These are phyloP conservation scores for Yponomeuta evonymella DNA, from an alignment of 2,888 invertebrate genomes.

Conservation along the genomic window DNA sequence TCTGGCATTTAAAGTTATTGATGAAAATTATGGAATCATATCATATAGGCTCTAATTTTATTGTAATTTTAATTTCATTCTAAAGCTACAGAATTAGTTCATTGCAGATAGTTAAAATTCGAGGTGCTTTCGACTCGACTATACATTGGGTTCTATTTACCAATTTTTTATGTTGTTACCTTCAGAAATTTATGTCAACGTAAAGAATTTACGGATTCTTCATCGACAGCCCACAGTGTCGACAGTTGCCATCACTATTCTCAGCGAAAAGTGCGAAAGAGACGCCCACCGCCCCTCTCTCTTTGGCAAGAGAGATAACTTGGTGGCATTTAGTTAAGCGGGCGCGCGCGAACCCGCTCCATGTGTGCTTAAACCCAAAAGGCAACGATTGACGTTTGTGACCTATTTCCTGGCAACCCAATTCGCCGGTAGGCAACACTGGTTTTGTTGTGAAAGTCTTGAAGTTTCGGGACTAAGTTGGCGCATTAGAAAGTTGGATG, in stretches of 20 bases:
- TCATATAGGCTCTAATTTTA: too few species aligned
- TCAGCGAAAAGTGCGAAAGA: slow-evolving; percentile 38
- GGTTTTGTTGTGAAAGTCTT: slow-evolving; percentile 12
- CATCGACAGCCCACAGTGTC: neutral
- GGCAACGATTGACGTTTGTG: slow-evolving; percentile 24
- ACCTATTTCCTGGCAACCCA: slow-evolving; percentile 19
- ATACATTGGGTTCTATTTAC: too few species aligned
- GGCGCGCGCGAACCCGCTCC: slow-evolving; percentile 35
- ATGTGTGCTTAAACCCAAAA: slow-evolving; percentile 33
- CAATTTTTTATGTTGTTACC: too few species aligned
- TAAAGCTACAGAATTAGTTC: too few species aligned
- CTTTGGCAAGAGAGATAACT: slow-evolving; percentile 45
- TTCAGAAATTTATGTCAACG: too few species aligned
- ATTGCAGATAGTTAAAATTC: too few species aligned
- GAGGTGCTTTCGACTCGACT: too few species aligned
- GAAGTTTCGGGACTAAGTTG: neutral
- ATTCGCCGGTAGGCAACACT: neutral
- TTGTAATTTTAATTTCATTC: too few species aligned
- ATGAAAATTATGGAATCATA: too few species aligned
- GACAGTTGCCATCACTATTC: slow-evolving; percentile 16
- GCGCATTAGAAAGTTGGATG: slow-evolving; percentile 10
- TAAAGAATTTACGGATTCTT: neutral
- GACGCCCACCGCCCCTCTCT: slow-evolving; percentile 36
- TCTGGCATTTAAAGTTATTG: too few species aligned
- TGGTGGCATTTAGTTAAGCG: slow-evolving; percentile 46